phyloP scores from a whole-genome alignment of 2,888 invertebrate species.

The Pollenia amentaria region DNA sequence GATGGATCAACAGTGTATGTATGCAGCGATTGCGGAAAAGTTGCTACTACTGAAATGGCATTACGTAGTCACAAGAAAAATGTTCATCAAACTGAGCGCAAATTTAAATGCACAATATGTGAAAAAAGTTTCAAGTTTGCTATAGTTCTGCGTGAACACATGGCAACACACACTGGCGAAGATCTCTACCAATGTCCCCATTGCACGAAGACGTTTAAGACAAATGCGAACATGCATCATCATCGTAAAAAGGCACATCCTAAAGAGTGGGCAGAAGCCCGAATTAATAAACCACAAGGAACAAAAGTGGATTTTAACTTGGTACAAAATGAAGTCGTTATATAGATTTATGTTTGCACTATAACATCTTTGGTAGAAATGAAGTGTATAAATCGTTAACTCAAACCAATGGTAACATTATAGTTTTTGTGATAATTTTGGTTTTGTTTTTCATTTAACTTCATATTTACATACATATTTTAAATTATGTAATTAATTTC shows the following conservation, averaged over 20 bases:
- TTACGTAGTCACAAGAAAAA: slow-evolving; percentile 75
- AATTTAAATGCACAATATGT: slow-evolving; percentile 75
- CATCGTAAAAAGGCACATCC: slow-evolving; percentile 78
- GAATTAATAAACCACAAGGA: slow-evolving; percentile 64
- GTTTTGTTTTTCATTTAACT: too few relatives aligned
- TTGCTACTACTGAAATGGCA: slow-evolving; percentile 73
- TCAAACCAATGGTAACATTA: too few relatives aligned
- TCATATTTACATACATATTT: too few relatives aligned
- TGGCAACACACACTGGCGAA: slow-evolving; percentile 78
- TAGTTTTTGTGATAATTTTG: too few relatives aligned
- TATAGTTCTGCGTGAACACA: slow-evolving; percentile 76
- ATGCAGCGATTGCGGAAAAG: slow-evolving; percentile 76
- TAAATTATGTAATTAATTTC: too few relatives aligned
- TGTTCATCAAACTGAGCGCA: slow-evolving; percentile 74
- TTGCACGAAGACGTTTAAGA: slow-evolving; percentile 77
- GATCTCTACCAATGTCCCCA: slow-evolving; percentile 77
- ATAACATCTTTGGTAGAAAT: too few relatives aligned
- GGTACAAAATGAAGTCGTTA: slow-evolving; percentile 69
- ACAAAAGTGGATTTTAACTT: slow-evolving; percentile 67
- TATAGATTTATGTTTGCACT: slow-evolving; percentile 16
- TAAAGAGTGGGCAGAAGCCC: slow-evolving; percentile 76
- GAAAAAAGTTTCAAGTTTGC: slow-evolving; percentile 76
- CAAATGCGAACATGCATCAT: slow-evolving; percentile 78
- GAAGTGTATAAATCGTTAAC: too few relatives aligned
- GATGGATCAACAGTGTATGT: slow-evolving; percentile 70